phyloP scores from a whole-genome alignment of 1,140 invertebrate species.

The Drosophila dunni region DNA sequence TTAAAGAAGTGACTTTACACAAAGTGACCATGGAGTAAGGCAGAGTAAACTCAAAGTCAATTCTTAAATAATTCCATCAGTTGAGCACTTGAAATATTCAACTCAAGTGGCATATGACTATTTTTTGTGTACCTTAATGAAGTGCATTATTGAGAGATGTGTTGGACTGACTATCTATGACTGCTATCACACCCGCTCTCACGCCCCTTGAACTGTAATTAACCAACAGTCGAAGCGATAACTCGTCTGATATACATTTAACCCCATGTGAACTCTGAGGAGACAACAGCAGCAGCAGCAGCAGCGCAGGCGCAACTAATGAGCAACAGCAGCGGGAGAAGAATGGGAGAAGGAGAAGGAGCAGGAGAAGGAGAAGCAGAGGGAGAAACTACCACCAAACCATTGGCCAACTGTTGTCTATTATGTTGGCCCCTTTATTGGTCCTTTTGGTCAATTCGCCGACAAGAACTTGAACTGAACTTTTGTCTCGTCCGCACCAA shows the following conservation, averaged over 20 bases:
- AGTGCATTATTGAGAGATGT: conserved; percentile 36
- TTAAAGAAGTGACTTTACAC: too few relatives aligned
- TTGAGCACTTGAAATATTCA: not conserved
- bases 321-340: conserved; percentile 49
- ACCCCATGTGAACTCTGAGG: conserved; percentile 64
- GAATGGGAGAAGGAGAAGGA: not conserved
- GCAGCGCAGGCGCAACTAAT: conserved; percentile 79
- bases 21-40: not conserved
- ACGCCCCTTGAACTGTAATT: conserved; percentile 60
- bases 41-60: too few relatives aligned
- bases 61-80: not conserved
- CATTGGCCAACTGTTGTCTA: conserved; percentile 73
- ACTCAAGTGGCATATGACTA: conserved; percentile 11
- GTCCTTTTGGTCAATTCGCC: conserved; percentile 71
- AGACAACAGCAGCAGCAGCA: conserved; percentile 29
- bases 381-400: conserved; percentile 7
- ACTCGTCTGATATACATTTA: conserved; percentile 61
- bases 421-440: conserved; percentile 39
- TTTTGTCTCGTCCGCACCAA: conserved; percentile 35
- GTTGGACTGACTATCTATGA: conserved; percentile 30
- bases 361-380: not conserved
- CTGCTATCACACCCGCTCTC: conserved; percentile 51
- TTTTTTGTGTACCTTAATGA: conserved; percentile 11
- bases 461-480: conserved; percentile 62
- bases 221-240: conserved; percentile 56